A percentile compares a stretch with the other conserved stretches of the same genome.
phyloP scores from a whole-genome alignment of 1,140 invertebrate species.

The Teleogryllus occipitalis region DNA sequence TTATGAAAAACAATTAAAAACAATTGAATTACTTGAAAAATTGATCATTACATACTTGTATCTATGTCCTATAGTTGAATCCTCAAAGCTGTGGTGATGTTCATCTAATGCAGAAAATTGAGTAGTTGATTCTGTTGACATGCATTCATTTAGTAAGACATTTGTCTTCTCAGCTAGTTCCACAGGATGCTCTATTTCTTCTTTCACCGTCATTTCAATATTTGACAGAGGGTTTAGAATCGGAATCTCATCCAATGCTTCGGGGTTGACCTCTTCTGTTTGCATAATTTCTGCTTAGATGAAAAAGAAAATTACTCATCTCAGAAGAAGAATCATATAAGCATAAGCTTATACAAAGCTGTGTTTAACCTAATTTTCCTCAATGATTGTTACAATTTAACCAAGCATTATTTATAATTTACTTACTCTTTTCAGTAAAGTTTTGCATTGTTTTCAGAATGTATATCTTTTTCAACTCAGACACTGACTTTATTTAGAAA shows the following conservation, averaged over 20 bases:
- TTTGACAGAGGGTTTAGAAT: conserved; percentile 28
- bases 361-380: too few relatives aligned
- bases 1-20: neutral
- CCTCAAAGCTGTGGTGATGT: neutral
- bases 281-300: conserved; percentile 42
- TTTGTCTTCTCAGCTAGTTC: neutral
- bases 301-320: conserved; percentile 16
- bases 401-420: too few relatives aligned
- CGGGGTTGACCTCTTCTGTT: conserved; percentile 41
- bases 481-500: too few relatives aligned
- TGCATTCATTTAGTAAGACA: neutral
- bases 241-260: conserved; percentile 35
- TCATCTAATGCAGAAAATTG: neutral
- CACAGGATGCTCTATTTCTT: conserved; percentile 11
- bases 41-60: neutral
- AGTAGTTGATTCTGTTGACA: neutral
- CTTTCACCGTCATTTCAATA: conserved; percentile 19
- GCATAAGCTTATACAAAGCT: too few relatives aligned
- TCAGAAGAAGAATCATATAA: conserved; percentile 9
- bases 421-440: too few relatives aligned
- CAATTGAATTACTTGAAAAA: neutral
- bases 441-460: too few relatives aligned
- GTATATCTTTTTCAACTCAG: too few relatives aligned
- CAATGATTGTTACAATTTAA: too few relatives aligned
- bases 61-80: neutral